Conservation (phyloP, 2,888 invertebrate genomes). For the Clivina fossor region DNA sequence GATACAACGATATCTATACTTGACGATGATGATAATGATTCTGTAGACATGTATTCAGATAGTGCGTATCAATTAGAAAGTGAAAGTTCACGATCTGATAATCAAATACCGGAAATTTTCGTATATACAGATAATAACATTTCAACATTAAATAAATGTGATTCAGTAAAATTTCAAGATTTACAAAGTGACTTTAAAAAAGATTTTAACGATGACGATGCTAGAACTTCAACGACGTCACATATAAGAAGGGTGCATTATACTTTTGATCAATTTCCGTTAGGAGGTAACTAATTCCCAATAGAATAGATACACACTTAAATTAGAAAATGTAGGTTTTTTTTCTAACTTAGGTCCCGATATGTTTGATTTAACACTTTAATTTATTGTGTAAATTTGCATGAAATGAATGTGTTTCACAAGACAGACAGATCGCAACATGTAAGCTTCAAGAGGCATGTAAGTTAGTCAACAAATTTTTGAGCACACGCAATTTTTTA, state of each 20-base stretch:
- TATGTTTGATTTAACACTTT: constrained; percentile 33
- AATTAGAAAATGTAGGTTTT: constrained; percentile 8
- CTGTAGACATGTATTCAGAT: constrained; percentile 38
- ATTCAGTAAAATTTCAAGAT: constrained; percentile 18
- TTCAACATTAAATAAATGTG: constrained; percentile 9
- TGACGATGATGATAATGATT: constrained; percentile 45
- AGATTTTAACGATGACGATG: constrained; percentile 7
- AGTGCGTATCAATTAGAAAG: constrained; percentile 33
- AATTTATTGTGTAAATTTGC: constrained; percentile 22
- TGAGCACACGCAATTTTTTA: constrained; percentile 32
- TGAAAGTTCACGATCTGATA: constrained; percentile 35
- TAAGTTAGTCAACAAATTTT: constrained; percentile 23
- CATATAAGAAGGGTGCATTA: constrained; percentile 41
- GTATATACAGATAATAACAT: constrained; percentile 41
- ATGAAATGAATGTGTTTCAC: constrained; percentile 14
- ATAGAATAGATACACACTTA: constrained; percentile 22
- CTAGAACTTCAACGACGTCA: constrained; percentile 21
- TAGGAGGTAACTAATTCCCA: constrained; percentile 39
- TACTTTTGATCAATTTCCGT: constrained; percentile 42
- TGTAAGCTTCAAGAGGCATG: constrained; percentile 28
- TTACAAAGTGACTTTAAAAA: neutral
- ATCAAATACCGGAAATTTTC: constrained; percentile 45
- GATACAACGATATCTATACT: constrained; percentile 43
- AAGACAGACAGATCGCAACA: constrained; percentile 19
- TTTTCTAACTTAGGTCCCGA: constrained; percentile 32